Evolutionary conservation across 2,113 vertebrate species (phyloP).

Genomic region (Eubucco bourcierii): DNA sequence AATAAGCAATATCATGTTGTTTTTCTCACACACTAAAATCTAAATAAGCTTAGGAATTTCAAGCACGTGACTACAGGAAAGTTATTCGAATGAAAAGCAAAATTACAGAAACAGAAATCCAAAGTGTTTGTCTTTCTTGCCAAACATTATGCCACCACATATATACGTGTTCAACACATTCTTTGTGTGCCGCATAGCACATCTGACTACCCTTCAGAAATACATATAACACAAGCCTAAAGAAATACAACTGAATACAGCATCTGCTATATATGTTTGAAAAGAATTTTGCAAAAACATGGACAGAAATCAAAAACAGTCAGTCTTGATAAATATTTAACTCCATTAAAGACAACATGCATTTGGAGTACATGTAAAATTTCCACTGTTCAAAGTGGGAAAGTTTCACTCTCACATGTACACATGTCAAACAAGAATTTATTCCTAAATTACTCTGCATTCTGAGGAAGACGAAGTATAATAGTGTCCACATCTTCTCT

Average conservation of each 20-base stretch:
- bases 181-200: not conserved
- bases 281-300: not conserved
- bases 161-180: not conserved
- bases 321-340: not conserved
- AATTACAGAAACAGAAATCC: not conserved
- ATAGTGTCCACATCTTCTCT: not conserved
- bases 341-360: not conserved
- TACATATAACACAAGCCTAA: not conserved
- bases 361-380: not conserved
- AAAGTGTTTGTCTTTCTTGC: not conserved
- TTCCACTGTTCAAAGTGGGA: not conserved
- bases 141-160: not conserved
- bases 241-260: not conserved
- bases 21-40: not conserved
- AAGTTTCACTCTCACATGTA: not conserved
- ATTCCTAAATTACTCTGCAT: not conserved
- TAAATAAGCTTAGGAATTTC: not conserved
- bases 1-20: not conserved
- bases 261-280: not conserved
- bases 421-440: not conserved
- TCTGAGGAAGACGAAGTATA: not conserved
- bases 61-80: not conserved
- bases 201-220: not conserved
- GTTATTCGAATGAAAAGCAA: not conserved
- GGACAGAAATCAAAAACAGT: not conserved